Evolutionary conservation across 2,113 vertebrate species (phyloP).

Genomic region (Oreotrochilus melanogaster): DNA sequence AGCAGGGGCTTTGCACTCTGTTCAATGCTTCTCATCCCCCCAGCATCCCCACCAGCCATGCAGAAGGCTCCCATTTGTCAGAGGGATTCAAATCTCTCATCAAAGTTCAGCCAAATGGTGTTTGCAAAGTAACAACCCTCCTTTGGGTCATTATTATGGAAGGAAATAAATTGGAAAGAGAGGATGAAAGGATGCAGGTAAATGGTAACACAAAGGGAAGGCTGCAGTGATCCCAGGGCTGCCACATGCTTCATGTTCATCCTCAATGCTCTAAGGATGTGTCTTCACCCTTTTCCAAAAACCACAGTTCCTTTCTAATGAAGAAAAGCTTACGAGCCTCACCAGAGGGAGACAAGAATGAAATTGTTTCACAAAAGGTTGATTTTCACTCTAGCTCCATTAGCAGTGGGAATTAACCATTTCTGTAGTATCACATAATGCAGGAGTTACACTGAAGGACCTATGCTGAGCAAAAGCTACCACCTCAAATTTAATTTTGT

Average conservation of each 20-base stretch:
- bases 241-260: not conserved
- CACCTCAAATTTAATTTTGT: not conserved
- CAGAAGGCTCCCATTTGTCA: slow-evolving; percentile 61
- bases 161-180: slow-evolving; percentile 55
- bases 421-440: not conserved
- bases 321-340: not conserved
- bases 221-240: not conserved
- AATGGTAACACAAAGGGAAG: slow-evolving; percentile 12
- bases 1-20: not conserved
- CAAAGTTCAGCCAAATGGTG: slow-evolving; percentile 65
- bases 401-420: not conserved
- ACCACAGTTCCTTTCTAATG: not conserved
- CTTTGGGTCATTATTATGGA: slow-evolving; percentile 66
- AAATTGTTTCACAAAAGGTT: not conserved
- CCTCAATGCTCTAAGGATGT: not conserved
- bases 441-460: not conserved
- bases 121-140: slow-evolving; percentile 36
- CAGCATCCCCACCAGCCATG: not conserved
- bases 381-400: not conserved
- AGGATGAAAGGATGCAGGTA: slow-evolving; percentile 35
- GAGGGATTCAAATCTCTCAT: slow-evolving; percentile 46
- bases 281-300: not conserved
- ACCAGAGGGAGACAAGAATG: not conserved
- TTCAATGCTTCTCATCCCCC: not conserved
- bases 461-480: not conserved